Evolutionary conservation across 1,140 invertebrate genomes (phyloP).

Genomic region (Drosophila nebulosa): DNA sequence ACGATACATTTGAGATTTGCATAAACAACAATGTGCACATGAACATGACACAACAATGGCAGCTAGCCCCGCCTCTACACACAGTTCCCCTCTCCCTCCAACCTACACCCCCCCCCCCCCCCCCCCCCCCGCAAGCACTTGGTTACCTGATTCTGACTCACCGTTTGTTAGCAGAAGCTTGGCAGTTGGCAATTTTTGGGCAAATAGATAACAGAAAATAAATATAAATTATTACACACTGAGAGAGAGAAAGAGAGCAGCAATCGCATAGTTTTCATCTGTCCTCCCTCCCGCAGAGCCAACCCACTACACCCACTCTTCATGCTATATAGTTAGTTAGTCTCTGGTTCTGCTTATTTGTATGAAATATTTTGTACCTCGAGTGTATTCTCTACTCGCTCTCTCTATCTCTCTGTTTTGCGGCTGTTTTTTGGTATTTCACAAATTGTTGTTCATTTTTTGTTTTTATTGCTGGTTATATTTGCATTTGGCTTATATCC

Average conservation of each 20-base stretch:
- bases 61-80: background rate
- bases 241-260: background rate
- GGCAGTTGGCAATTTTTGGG: slow-evolving; percentile 15
- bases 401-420: background rate
- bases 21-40: slow-evolving; percentile 13
- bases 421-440: slow-evolving; percentile 8
- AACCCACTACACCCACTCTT: background rate
- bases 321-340: background rate
- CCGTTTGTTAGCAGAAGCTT: background rate
- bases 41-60: slow-evolving; percentile 15
- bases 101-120: background rate
- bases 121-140: background rate
- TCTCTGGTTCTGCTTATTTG: background rate
- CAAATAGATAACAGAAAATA: slow-evolving; percentile 31
- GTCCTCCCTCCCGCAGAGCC: background rate
- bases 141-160: slow-evolving; percentile 11
- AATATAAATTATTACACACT: slow-evolving; percentile 25
- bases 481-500: slow-evolving; percentile 1
- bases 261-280: slow-evolving; percentile 5
- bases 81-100: too few relatives aligned
- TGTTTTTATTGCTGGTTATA: background rate
- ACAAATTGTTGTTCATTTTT: slow-evolving; percentile 6
- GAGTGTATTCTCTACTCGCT: background rate
- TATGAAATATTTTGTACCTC: background rate
- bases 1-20: slow-evolving; percentile 30